phyloP scores from a whole-genome alignment of 2,113 vertebrate genomes.

The Oceanodroma tethys region DNA sequence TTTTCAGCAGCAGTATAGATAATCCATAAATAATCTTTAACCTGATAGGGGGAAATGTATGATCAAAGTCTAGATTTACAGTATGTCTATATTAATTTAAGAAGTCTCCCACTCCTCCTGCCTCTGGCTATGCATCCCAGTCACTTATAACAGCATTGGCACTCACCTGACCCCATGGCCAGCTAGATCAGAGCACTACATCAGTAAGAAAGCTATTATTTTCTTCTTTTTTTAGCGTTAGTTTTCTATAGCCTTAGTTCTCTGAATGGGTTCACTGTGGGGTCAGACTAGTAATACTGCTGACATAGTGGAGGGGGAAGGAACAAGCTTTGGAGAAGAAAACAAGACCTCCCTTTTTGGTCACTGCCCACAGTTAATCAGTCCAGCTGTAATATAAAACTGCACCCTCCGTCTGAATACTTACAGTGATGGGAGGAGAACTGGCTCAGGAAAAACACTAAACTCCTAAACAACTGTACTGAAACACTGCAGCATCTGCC shows the following conservation, averaged over 20 bases:
- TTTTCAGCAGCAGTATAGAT: background rate
- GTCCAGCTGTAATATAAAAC: background rate
- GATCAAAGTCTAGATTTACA: background rate
- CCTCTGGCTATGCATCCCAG: background rate
- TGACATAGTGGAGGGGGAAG: background rate
- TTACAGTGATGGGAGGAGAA: background rate
- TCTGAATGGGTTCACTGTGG: background rate
- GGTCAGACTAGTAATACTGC: background rate
- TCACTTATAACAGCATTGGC: background rate
- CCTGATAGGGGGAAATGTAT: background rate
- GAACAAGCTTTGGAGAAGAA: background rate
- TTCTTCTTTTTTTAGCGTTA: background rate
- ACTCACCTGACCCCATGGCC: background rate
- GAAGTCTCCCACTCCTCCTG: background rate
- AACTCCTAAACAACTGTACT: background rate
- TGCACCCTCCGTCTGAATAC: background rate
- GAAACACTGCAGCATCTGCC: background rate
- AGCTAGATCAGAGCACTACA: background rate
- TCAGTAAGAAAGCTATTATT: background rate
- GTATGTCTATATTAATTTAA: background rate
- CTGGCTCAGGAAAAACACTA: background rate
- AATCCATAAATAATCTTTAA: background rate
- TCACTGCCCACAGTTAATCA: background rate
- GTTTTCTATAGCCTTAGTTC: background rate
- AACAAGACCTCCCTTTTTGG: background rate